phyloP scores from a whole-genome alignment of 2,113 vertebrate genomes.

The Thymallus thymallus region DNA sequence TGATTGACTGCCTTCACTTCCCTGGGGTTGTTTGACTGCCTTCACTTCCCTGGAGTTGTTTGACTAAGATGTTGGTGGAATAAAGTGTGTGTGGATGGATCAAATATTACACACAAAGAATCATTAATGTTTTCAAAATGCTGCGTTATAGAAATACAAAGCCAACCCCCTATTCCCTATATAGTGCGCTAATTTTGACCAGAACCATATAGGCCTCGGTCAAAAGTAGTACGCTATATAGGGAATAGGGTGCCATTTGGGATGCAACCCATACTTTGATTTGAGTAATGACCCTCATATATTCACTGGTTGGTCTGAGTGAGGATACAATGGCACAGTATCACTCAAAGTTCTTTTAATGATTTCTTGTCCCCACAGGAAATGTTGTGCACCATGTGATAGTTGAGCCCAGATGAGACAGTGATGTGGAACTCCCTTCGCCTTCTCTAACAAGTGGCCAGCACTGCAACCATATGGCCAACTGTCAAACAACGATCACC shows the following conservation, averaged over 20 bases:
- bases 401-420: slow-evolving; percentile 78
- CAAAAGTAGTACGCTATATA: too few species aligned
- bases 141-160: too few species aligned
- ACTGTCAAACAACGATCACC: background rate
- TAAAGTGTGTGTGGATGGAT: background rate
- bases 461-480: background rate
- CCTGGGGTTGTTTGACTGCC: background rate
- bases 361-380: slow-evolving; percentile 70
- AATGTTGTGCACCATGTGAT: slow-evolving; percentile 83
- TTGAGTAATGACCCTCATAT: too few species aligned
- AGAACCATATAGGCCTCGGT: too few species aligned
- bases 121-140: too few species aligned
- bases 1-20: background rate
- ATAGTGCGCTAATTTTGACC: too few species aligned
- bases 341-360: background rate
- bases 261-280: too few species aligned
- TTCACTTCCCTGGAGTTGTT: background rate
- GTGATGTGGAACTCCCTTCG: background rate
- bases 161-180: too few species aligned
- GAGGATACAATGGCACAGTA: background rate
- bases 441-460: slow-evolving; percentile 3
- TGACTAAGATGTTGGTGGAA: background rate
- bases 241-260: too few species aligned
- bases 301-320: too few species aligned
- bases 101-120: too few species aligned